phyloP scores from a whole-genome alignment of 2,113 vertebrate genomes.

The Thomomys bottae region DNA sequence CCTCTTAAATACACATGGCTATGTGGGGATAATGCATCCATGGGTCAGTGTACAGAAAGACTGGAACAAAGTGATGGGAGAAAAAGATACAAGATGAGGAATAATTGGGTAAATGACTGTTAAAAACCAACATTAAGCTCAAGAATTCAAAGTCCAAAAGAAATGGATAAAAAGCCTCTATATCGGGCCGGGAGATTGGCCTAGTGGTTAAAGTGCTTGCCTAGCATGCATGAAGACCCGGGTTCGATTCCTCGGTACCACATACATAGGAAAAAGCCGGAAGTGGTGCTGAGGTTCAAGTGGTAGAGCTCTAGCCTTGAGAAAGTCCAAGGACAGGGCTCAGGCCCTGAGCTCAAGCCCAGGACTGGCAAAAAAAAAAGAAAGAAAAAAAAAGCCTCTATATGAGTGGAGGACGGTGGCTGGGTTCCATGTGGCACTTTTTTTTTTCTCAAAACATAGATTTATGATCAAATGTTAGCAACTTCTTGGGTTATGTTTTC shows the following conservation, averaged over 20 bases:
- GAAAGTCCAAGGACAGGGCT: too few species aligned
- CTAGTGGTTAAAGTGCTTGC: too few species aligned
- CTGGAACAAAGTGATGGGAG: neutral
- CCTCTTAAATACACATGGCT: neutral
- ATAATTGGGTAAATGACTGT: neutral
- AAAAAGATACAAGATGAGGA: neutral
- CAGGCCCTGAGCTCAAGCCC: too few species aligned
- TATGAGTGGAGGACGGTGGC: fast-evolving
- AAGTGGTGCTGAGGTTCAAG: too few species aligned
- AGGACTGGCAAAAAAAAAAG: too few species aligned
- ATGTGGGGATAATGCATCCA: neutral
- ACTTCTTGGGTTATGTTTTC: slow-evolving; percentile 81
- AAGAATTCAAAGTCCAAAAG: neutral
- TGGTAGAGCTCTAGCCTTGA: too few species aligned
- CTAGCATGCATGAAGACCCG: too few species aligned
- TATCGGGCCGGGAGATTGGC: too few species aligned
- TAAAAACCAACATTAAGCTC: neutral
- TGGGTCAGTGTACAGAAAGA: neutral
- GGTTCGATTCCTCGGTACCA: too few species aligned
- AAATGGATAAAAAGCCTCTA: neutral
- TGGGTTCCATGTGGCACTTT: neutral
- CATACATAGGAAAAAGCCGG: too few species aligned
- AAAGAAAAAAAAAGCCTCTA: neutral
- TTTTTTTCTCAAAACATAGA: neutral
- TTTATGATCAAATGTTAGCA: slow-evolving; percentile 72